Base-by-base conservation (phyloP, 1,140 invertebrate species). In the Nasonia vitripennis region DNA sequence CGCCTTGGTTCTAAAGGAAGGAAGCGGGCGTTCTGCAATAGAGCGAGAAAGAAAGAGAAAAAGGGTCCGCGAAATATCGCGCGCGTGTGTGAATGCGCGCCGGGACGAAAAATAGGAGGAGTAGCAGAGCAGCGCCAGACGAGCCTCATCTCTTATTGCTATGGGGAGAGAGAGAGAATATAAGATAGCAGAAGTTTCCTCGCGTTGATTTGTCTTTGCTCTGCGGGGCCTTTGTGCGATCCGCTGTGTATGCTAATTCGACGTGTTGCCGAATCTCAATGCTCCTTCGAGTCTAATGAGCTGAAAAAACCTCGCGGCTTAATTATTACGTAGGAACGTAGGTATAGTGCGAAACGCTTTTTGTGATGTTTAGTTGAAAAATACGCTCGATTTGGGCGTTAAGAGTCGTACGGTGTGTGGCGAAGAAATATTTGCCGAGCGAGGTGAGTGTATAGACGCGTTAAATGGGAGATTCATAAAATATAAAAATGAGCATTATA, bases 201-300 rank as follows among this genome's bases (percentile, higher is more conserved):
- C 34, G 31, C 48, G 7, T 23, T 77, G 23, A 70, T 67, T 81
- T 27, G 31, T 68, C 51, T 45, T 12, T 68, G 48, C 62, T 70
- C 20, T 31, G 11, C 82, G 4, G 17, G 45, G n/a, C 37, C 17
- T 51, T 71, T 62, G 31, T n/a, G 23, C 55, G 27, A 71, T 6
- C 20, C 23, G 70, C 68, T 10, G 67, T 45, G 17, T 81, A 85
- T 80, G 84, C 70, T 85, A 85, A 85, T 85, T 75, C 41, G 70
- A 79, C 45, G 48, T 31, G 62, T 70, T 67, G 27, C 55, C 81
- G 41, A 81, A 81, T 81, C 31, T 48, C 67, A 62, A 81, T 81
- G 51, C 27, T 45, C 45, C 74, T 74, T 80, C 34, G 68, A 68
- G 45, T 10, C 41, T 85, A 85, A 85, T 81, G 84, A 78, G n/a